Evolutionary conservation across 2,797 vertebrate genomes (phyloP), one percentile per base, ranked within the genome.

Genomic region (Megaceryle alcyon): DNA sequence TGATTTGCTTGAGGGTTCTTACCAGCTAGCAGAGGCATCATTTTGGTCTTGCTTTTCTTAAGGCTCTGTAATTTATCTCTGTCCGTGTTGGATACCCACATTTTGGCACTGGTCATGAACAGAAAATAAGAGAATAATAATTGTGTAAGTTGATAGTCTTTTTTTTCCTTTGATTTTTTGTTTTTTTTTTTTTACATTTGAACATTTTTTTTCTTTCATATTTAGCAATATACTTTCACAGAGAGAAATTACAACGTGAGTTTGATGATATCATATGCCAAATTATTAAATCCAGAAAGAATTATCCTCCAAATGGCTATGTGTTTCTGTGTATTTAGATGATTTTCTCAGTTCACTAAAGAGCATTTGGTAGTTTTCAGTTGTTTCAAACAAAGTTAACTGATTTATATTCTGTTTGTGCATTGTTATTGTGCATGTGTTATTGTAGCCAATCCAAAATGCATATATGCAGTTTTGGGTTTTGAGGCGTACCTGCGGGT

Each of bases 1-100:
- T 73, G 72, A 92, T 61, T 46, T 95, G 94, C 97, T 98, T 48
- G 28, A 68, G 87, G 85, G 44, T 31, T 96, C 87, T 97, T 93
- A 95, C 93, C 88, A 87, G 94, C 20, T 19, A 94, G 46, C 33
- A 37, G 29, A 82, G 51, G 49, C 86, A 92, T 84, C 39, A 14
- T 64, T 78, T 96, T 86, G 68, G 31, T 71, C 26, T 65, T 83
- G 19, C 37, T 81, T 90, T 80, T 91, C 65, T 64, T 75, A 48
- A 77, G 46, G 26, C 23, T 77, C 57, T 56, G 12, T 56, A 72
- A 5, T 91, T 87, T 63, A 37, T 60, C 48, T 61, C 39, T 73
- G 46, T 61, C 46, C 9, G 0, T 64, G 21, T 28, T 63, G 60
- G 12, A 16, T 51, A 56, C 17, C 3, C 1, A 2, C 26, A 35